phyloP scores from a whole-genome alignment of 2,113 vertebrate species.

The Mixornis gularis region DNA sequence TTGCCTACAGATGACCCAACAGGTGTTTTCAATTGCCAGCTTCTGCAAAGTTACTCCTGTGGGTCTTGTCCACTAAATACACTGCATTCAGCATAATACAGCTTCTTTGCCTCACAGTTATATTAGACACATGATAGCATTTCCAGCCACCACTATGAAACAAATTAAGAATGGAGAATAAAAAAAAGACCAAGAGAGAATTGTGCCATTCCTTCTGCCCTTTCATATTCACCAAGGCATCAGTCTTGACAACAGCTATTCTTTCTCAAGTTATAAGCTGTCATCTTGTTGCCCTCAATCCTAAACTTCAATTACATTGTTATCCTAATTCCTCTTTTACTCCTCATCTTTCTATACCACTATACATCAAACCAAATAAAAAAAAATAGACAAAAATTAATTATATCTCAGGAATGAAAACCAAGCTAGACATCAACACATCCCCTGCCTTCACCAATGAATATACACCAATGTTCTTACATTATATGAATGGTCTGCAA shows the following conservation, averaged over 20 bases:
- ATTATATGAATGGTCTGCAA: background rate
- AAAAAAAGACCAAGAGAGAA: background rate
- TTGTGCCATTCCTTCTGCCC: background rate
- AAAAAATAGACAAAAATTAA: background rate
- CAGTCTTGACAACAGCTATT: background rate
- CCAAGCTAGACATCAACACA: rapidly evolving
- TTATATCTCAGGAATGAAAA: background rate
- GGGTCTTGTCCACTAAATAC: background rate
- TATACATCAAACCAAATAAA: background rate
- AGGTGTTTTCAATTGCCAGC: background rate
- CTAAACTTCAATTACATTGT: background rate
- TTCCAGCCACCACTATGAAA: background rate
- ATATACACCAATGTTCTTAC: background rate
- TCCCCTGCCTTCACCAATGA: background rate
- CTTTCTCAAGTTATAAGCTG: background rate
- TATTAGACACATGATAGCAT: background rate
- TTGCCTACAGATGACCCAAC: background rate
- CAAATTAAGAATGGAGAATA: background rate
- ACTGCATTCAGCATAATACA: background rate
- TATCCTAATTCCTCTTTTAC: background rate
- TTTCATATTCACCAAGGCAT: background rate
- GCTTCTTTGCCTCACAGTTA: background rate
- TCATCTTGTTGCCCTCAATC: background rate
- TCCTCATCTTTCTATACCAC: background rate
- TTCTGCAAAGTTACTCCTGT: background rate